Conservation (phyloP, 2,888 invertebrate genomes). For the Macrophya annulata region DNA sequence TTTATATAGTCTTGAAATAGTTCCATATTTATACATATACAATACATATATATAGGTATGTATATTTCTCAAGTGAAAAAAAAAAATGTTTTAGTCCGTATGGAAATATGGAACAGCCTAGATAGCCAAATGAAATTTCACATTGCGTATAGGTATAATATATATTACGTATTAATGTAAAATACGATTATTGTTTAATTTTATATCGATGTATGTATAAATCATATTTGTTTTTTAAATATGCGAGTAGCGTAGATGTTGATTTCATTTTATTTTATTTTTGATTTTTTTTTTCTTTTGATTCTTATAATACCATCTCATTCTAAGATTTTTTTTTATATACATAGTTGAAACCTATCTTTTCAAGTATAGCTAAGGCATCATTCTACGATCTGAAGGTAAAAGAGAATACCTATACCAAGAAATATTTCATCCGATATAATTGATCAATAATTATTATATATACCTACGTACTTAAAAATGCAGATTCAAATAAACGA, state of each 20-base stretch:
- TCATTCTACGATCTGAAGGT: slow-evolving; percentile 23
- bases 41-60: not conserved
- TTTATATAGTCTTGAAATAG: slow-evolving; percentile 39
- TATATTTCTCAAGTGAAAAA: not conserved
- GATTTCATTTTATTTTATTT: slow-evolving; percentile 10
- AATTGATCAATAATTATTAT: slow-evolving; percentile 52
- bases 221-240: slow-evolving; percentile 22
- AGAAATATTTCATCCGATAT: slow-evolving; percentile 30
- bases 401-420: not conserved
- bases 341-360: not conserved
- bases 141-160: slow-evolving; percentile 38
- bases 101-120: slow-evolving; percentile 55
- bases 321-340: slow-evolving; percentile 10
- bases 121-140: slow-evolving; percentile 55
- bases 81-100: slow-evolving; percentile 8
- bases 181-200: slow-evolving; percentile 39
- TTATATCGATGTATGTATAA: not conserved
- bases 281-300: not conserved
- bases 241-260: not conserved
- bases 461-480: no score
- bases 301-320: slow-evolving; percentile 28
- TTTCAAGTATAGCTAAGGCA: not conserved
- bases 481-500: slow-evolving; percentile 48
- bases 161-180: not conserved
- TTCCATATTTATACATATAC: slow-evolving; percentile 46